Base-by-base conservation (phyloP, 2,888 invertebrate genomes). In the Ecliptopera silaceata region DNA sequence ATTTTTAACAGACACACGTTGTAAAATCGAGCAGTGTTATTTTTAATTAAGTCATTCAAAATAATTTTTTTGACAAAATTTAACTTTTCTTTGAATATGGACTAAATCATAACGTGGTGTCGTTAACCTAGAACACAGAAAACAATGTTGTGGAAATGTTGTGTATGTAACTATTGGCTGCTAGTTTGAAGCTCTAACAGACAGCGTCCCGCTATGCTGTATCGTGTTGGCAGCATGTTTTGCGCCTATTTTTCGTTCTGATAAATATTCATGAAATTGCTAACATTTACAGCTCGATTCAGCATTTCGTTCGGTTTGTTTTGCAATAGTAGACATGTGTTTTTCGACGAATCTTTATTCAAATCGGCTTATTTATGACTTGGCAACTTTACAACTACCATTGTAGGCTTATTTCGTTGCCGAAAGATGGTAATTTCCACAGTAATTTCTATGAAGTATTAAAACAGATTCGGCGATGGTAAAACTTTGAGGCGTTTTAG, bases 211-310 rank as follows among this genome's bases (percentile, higher is more conserved):
- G 10, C 0, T 3, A 1, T 8, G 53, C 12, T 36, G 36, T 38
- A 34, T 43, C 64, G 39, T 67, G 42, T 42, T 44, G 15, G 36
- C 47, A 46, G 48, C 26, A 38, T 61, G 63, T 64, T 61, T 64
- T 51, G 55, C 52, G 53, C 49, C 43, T 58, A 50, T 61, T 56
- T 64, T 60, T 50, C 36, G 8, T 47, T 49, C 26, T 57, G 26
- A 47, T 63, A 56, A 62, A 57, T 63, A 63, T 64, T 62, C 61
- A 64, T 64, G 61, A 64, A 26, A 53, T 38, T 17, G 49, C 50
- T 45, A 47, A 36, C 49, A 47, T 64, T 22, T 60, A 49, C 51
- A 56, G 47, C 53, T 56, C 63, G 52, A 59, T 65, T 31, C 52
- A 41, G 45, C 38, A 49, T 63, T 60, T 60, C 48, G 50, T 44